phyloP scores from a whole-genome alignment of 2,113 vertebrate species.

The Nymphicus hollandicus region DNA sequence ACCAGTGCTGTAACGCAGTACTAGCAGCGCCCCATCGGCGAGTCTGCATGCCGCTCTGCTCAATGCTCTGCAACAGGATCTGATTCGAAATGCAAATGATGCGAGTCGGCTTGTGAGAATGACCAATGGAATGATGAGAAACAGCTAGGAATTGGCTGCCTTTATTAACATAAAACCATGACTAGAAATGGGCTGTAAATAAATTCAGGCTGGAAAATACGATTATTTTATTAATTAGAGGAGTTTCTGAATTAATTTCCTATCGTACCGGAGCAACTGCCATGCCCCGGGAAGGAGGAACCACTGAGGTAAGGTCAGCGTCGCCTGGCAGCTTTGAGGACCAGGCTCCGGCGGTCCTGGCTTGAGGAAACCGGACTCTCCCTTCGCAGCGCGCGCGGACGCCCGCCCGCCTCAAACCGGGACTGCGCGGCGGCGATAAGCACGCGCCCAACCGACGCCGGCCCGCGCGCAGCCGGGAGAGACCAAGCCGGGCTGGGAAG shows the following conservation, averaged over 20 bases:
- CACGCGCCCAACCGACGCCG: neutral
- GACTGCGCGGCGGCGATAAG: neutral
- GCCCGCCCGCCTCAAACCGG: no score
- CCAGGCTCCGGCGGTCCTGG: neutral
- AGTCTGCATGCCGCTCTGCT: neutral
- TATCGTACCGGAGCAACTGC: fast-evolving
- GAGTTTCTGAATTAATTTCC: no score
- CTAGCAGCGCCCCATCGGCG: no score
- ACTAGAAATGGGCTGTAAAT: no score
- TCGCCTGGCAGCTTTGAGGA: fast-evolving
- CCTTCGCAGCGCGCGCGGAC: neutral
- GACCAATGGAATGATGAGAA: fast-evolving
- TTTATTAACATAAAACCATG: neutral
- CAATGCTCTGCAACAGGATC: fast-evolving
- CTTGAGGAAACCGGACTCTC: neutral
- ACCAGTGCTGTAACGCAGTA: fast-evolving
- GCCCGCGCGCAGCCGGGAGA: neutral
- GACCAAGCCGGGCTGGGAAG: neutral
- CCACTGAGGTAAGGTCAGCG: fast-evolving
- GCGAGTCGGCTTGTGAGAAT: neutral
- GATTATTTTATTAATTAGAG: neutral
- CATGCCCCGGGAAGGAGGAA: no score
- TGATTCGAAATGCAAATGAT: no score
- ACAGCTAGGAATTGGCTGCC: neutral
- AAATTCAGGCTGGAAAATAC: neutral